Evolutionary conservation across 1,140 invertebrate species (phyloP).

Genomic region (Caerostris extrusa): DNA sequence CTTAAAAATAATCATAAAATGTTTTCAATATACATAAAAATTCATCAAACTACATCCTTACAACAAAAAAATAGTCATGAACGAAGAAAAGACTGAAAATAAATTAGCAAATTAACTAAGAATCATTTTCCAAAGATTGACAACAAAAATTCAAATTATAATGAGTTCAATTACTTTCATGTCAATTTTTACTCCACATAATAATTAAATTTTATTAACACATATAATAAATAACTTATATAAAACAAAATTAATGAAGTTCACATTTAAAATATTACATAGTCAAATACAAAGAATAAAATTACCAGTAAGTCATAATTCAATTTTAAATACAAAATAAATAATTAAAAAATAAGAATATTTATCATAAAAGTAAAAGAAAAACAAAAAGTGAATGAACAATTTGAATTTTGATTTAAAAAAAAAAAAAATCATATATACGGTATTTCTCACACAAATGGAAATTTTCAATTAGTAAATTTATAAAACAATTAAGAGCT

Average conservation of each 20-base stretch:
- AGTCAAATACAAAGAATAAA: neutral
- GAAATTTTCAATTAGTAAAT: no score
- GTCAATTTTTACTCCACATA: no score
- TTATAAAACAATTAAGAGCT: no score
- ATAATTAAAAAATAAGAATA: no score
- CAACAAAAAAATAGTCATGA: neutral
- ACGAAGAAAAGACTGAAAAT: neutral
- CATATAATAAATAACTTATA: neutral
- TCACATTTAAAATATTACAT: neutral
- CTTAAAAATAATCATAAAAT: neutral
- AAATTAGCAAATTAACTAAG: neutral
- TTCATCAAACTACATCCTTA: neutral
- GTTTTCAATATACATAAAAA: constrained; percentile 12
- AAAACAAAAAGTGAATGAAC: neutral
- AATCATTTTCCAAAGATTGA: neutral
- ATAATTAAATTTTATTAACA: neutral
- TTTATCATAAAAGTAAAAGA: no score
- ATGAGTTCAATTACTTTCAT: neutral
- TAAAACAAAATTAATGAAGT: neutral
- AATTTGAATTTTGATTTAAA: neutral
- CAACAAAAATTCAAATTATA: neutral
- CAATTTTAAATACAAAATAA: no score
- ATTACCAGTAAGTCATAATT: neutral
- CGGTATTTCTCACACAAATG: no score
- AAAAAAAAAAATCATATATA: no score